phyloP scores from a whole-genome alignment of 2,113 vertebrate species.

The Bufo bufo region DNA sequence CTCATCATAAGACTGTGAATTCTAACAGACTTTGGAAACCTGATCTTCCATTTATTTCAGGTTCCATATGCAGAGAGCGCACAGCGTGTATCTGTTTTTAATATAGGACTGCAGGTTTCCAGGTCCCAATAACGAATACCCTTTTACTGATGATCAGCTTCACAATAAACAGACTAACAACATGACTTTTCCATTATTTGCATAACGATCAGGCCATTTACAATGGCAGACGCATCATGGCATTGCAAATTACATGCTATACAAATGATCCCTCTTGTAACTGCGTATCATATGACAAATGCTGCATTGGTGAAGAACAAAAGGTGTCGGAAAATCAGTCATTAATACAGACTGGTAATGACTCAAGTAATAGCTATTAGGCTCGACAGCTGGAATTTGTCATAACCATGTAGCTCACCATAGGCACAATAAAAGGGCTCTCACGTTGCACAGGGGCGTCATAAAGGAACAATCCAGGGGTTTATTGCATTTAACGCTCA shows the following conservation, averaged over 20 bases:
- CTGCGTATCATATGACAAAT: background rate
- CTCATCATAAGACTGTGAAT: conserved; percentile 33
- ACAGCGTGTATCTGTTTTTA: conserved; percentile 29
- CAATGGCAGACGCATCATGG: background rate
- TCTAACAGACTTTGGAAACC: conserved; percentile 44
- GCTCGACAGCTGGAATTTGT: conserved; percentile 51
- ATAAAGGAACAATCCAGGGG: conserved; percentile 24
- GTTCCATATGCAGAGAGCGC: conserved; percentile 20
- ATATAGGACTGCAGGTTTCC: conserved; percentile 16
- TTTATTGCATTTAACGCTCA: conserved; percentile 28
- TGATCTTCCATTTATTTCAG: conserved; percentile 28
- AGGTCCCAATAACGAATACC: conserved; percentile 20
- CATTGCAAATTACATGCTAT: conserved; percentile 13
- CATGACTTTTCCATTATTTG: conserved; percentile 10
- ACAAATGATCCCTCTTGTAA: background rate
- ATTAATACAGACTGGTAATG: conserved; percentile 39
- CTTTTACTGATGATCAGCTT: background rate
- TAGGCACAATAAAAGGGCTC: conserved; percentile 35
- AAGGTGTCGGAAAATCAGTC: conserved; percentile 28
- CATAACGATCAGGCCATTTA: conserved; percentile 20
- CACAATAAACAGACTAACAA: conserved; percentile 36
- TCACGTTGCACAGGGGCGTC: conserved; percentile 20
- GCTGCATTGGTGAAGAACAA: conserved; percentile 14
- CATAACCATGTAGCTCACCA: conserved; percentile 25
- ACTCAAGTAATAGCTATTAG: conserved; percentile 43